A percentile compares a stretch with the other conserved stretches of the same genome.
Evolutionary conservation across 2,797 vertebrate genomes (phyloP).

Genomic region (Gadopsis marmoratus): DNA sequence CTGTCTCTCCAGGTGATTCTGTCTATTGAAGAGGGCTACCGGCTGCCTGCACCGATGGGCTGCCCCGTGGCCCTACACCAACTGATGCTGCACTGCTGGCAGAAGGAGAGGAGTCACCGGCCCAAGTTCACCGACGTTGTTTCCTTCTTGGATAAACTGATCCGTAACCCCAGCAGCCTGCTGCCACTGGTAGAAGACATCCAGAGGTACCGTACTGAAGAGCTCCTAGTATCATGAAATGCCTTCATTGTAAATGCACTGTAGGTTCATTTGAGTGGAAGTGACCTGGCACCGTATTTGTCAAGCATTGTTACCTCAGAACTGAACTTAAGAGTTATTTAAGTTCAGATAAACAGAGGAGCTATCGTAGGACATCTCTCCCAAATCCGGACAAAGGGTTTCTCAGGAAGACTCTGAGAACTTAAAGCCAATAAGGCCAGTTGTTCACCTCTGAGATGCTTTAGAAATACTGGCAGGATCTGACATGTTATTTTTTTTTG

Average conservation of each 20-base stretch:
- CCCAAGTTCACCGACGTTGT: slow-evolving; percentile 96
- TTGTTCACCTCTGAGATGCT: slow-evolving; percentile 26
- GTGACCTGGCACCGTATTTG: neutral
- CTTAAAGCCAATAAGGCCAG: slow-evolving; percentile 3
- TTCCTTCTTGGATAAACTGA: slow-evolving; percentile 95
- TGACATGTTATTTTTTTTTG: slow-evolving; percentile 7
- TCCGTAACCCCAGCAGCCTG: slow-evolving; percentile 95
- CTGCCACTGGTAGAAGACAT: slow-evolving; percentile 89
- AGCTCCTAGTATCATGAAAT: neutral
- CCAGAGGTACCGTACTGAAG: slow-evolving; percentile 70
- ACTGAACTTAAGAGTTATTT: neutral
- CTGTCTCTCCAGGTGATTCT: slow-evolving; percentile 90
- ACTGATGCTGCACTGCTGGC: slow-evolving; percentile 98
- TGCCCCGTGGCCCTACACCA: slow-evolving; percentile 96
- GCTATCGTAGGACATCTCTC: neutral
- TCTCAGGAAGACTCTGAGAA: neutral
- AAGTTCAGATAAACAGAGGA: slow-evolving; percentile 4
- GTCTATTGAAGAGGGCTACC: slow-evolving; percentile 97
- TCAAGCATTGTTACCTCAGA: neutral
- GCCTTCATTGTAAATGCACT: neutral
- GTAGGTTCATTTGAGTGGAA: neutral
- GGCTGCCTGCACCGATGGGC: slow-evolving; percentile 97
- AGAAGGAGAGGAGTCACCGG: slow-evolving; percentile 96
- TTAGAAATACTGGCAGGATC: slow-evolving; percentile 17
- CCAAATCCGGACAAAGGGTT: neutral